These are phyloP conservation scores for Agrotis clavis DNA, from an alignment of 2,888 invertebrate species.

Conservation along the genomic window DNA sequence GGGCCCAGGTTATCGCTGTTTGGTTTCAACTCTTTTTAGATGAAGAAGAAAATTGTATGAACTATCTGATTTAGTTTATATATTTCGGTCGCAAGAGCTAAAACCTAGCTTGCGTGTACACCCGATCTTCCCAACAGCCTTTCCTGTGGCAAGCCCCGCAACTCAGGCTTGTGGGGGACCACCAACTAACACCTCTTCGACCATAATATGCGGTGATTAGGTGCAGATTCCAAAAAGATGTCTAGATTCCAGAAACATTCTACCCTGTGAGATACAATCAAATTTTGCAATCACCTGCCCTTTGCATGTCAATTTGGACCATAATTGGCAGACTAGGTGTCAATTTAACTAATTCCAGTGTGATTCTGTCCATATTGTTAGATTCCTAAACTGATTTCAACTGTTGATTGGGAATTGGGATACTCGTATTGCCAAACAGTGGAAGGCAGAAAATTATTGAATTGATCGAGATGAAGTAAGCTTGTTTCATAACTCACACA, in stretches of 20 bases:
- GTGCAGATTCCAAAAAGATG: neutral
- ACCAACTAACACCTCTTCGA: too few relatives aligned
- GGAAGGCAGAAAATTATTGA: neutral
- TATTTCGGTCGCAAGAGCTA: too few relatives aligned
- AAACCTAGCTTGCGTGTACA: too few relatives aligned
- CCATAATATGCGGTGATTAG: neutral
- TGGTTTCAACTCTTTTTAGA: too few relatives aligned
- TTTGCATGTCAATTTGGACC: neutral
- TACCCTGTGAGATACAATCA: neutral
- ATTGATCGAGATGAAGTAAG: neutral
- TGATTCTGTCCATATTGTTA: neutral
- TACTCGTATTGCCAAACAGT: neutral
- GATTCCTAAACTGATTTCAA: neutral
- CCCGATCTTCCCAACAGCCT: too few relatives aligned
- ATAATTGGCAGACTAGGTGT: neutral
- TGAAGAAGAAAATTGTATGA: too few relatives aligned
- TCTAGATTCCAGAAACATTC: neutral
- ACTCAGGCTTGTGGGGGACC: too few relatives aligned
- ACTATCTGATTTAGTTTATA: too few relatives aligned
- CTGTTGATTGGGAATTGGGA: neutral
- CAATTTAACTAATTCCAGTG: neutral
- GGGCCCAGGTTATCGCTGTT: too few relatives aligned
- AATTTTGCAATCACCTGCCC: neutral
- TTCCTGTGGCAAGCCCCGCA: too few relatives aligned
- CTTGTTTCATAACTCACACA: neutral